A percentile compares a stretch with the other conserved stretches of the same genome.
Conservation (phyloP, 2,797 vertebrate species). For the Semotilus atromaculatus region DNA sequence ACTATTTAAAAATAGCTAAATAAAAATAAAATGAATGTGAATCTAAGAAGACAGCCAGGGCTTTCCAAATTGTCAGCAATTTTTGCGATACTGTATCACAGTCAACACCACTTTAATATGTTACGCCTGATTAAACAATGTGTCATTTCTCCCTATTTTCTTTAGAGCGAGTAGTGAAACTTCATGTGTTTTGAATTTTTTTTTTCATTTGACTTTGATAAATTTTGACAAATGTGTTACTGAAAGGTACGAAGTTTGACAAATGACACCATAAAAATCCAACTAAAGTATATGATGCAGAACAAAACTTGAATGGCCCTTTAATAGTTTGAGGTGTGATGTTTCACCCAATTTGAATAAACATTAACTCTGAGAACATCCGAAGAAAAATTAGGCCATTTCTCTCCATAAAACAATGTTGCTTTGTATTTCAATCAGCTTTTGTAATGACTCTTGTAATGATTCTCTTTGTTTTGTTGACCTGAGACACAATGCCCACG, state of each 20-base stretch:
- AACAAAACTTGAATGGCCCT: slow-evolving; percentile 63
- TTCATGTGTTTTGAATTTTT: slow-evolving; percentile 66
- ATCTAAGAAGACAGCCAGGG: background rate
- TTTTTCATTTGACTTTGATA: slow-evolving; percentile 71
- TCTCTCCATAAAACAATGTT: slow-evolving; percentile 56
- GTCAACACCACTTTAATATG: slow-evolving; percentile 41
- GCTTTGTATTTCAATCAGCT: slow-evolving; percentile 51
- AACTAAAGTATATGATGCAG: slow-evolving; percentile 63
- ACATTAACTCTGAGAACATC: slow-evolving; percentile 62
- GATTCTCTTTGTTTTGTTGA: slow-evolving; percentile 51
- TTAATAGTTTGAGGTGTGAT: slow-evolving; percentile 59
- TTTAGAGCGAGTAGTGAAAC: slow-evolving; percentile 53
- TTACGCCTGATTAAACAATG: slow-evolving; percentile 53
- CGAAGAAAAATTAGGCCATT: slow-evolving; percentile 50
- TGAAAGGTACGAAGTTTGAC: slow-evolving; percentile 77
- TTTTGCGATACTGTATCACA: slow-evolving; percentile 46
- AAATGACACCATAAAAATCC: slow-evolving; percentile 66
- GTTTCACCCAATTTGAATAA: slow-evolving; percentile 68
- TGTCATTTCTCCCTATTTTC: slow-evolving; percentile 56
- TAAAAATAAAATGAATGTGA: background rate
- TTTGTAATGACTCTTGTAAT: slow-evolving; percentile 45
- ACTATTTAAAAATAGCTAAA: background rate
- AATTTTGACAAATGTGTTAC: slow-evolving; percentile 74
- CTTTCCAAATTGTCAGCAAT: background rate
- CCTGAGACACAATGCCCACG: slow-evolving; percentile 36